Base-by-base conservation (phyloP, 1,140 invertebrate genomes). In the Pseudomyrmex flavicornis region DNA sequence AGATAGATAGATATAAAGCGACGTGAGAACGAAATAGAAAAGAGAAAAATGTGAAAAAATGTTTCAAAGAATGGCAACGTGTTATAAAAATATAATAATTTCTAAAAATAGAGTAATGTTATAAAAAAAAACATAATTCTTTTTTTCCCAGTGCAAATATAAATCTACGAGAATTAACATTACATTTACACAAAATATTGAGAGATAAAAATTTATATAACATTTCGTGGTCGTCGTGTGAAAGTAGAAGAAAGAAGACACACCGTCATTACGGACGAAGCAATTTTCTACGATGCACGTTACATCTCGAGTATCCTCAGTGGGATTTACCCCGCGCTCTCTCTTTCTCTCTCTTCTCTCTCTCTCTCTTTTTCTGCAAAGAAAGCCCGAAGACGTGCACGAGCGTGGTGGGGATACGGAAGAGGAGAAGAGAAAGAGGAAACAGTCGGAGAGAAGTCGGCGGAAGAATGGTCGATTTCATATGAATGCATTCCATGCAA, bases 401-500 rank as follows among this genome's bases (percentile, higher is more conserved):
- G 61, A 62, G 17, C 62, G 63, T 26, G 35, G 73, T 12, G 44
- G 54, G 76, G 20, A 69, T 74, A 72, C 50, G 63, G 20, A 4
- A 62, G 44, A 56, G 13, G 56, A 9, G 22, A 35, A 58, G 52
- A 56, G 26, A 72, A 62, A 76, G 26, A 70, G 62, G 66, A 58
- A 50, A 69, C 46, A 46, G 12, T 5, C 17, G 54, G 54, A 62
- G 62, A 86, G 73, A 89, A 87, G 85, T 80, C 79, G 80, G 35
- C 76, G 89, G 83, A 90, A 89, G 87, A 89, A 85, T 84, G 87
- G 82, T 89, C 85, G 90, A 89, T 89, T 89, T 89, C 88, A 89
- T 89, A 89, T 89, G 88, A 89, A 89, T 89, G 88, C 88, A 75
- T 89, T 89, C 85, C 84, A 89, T 89, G 88, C 82, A 89, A 91